These are phyloP conservation scores for Saccostrea cuccullata DNA, from an alignment of 1,140 invertebrate species.

Conservation along the genomic window DNA sequence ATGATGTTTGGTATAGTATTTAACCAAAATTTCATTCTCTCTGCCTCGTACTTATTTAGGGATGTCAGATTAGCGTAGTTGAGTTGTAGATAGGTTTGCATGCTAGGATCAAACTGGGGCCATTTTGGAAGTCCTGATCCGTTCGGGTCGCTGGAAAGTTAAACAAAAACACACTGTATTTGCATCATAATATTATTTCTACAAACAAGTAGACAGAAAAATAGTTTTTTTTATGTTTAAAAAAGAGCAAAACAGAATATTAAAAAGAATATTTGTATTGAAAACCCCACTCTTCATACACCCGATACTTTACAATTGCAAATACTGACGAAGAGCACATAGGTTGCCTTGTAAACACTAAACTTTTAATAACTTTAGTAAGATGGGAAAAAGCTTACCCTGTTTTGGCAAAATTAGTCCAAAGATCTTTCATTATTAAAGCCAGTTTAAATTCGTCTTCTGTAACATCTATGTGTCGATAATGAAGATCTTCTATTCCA, in stretches of 20 bases:
- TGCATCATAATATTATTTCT: no score
- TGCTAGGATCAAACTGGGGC: slow-evolving; percentile 30
- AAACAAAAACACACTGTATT: background rate
- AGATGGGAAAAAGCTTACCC: slow-evolving; percentile 45
- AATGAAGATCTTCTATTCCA: slow-evolving; percentile 23
- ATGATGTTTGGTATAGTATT: slow-evolving; percentile 11
- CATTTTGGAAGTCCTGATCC: slow-evolving; percentile 33
- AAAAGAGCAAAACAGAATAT: no score
- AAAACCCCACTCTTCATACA: no score
- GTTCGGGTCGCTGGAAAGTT: slow-evolving; percentile 23
- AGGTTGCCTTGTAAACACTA: no score
- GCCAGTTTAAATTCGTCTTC: slow-evolving; percentile 38
- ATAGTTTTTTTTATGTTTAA: no score
- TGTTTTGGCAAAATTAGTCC: slow-evolving; percentile 60
- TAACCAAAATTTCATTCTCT: slow-evolving; percentile 37
- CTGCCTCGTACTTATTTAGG: background rate
- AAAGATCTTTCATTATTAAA: slow-evolving; percentile 46
- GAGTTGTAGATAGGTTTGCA: slow-evolving; percentile 5
- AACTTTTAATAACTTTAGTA: no score
- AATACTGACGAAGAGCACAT: no score
- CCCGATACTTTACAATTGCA: no score
- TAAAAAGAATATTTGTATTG: no score
- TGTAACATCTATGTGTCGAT: background rate
- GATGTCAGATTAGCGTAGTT: background rate
- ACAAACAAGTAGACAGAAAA: no score